Percentiles rank a stretch among this genome's conserved stretches.
These are phyloP conservation scores for Hybognathus amarus DNA, from an alignment of 2,797 vertebrate species.

Conservation along the genomic window DNA sequence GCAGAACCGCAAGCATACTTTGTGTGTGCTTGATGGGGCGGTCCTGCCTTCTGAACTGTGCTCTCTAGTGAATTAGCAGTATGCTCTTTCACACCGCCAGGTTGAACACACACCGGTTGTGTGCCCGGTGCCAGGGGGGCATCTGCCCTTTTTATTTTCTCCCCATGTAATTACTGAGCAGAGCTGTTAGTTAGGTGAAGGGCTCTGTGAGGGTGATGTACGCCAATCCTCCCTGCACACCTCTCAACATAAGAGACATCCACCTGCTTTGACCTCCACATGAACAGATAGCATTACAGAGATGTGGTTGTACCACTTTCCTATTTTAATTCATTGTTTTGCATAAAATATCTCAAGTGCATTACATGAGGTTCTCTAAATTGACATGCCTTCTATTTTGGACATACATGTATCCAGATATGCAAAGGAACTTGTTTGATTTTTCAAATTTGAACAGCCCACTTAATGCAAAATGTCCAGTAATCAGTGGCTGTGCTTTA, in stretches of 20 bases:
- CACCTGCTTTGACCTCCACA: conserved; percentile 15
- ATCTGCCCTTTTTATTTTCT: conserved; percentile 63
- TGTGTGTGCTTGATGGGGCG: conserved; percentile 21
- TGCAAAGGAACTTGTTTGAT: background rate
- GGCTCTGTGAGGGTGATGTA: conserved; percentile 44
- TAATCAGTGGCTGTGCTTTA: background rate
- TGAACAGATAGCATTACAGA: background rate
- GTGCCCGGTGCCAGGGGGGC: conserved; percentile 59
- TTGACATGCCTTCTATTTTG: background rate
- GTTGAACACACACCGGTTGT: conserved; percentile 31
- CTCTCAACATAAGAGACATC: background rate
- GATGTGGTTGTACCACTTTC: background rate
- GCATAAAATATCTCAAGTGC: conserved; percentile 4
- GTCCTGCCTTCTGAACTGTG: conserved; percentile 29
- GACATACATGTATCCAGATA: background rate
- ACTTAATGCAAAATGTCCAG: background rate
- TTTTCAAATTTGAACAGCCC: background rate
- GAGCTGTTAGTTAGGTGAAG: conserved; percentile 50
- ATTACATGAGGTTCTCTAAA: background rate
- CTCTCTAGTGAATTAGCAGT: conserved; percentile 36
- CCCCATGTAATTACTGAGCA: conserved; percentile 57
- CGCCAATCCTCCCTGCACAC: conserved; percentile 51
- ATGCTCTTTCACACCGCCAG: conserved; percentile 28
- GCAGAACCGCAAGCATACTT: conserved; percentile 40
- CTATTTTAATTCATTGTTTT: conserved; percentile 17